Evolutionary conservation across 2,113 vertebrate genomes (phyloP).

Genomic region (Myodes glareolus): DNA sequence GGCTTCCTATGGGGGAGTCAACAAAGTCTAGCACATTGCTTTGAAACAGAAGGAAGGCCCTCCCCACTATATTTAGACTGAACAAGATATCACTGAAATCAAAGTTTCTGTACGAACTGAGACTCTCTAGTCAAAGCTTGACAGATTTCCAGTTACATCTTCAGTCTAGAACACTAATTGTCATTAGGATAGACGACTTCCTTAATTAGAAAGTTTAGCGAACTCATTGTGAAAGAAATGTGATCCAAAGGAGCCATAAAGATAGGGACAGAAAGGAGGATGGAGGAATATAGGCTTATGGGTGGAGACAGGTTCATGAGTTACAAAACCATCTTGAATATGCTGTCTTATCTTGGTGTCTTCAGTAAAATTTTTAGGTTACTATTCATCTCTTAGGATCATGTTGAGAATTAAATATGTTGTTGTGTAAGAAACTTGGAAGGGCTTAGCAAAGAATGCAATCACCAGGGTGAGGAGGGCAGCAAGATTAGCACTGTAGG

Average conservation of each 20-base stretch:
- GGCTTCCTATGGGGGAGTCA: no score
- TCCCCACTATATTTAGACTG: no score
- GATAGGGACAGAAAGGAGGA: neutral
- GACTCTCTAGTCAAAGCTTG: neutral
- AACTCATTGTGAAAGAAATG: neutral
- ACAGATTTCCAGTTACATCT: neutral
- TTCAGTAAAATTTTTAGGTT: neutral
- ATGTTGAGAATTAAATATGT: neutral
- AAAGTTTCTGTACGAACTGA: neutral
- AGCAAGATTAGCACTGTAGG: neutral
- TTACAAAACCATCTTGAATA: neutral
- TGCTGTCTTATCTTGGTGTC: neutral
- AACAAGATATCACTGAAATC: neutral
- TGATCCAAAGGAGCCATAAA: neutral
- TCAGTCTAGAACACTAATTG: neutral
- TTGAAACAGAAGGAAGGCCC: no score
- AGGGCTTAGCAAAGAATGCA: neutral
- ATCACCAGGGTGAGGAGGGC: neutral
- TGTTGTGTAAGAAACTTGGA: neutral
- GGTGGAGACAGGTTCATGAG: neutral
- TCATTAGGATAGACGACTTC: neutral
- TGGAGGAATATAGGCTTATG: neutral
- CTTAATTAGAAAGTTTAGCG: neutral
- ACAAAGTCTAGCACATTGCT: no score
- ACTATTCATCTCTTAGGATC: neutral